Percentiles rank a stretch among this genome's conserved stretches.
Evolutionary conservation across 2,113 vertebrate genomes (phyloP).

Genomic region (Pituophis catenifer): DNA sequence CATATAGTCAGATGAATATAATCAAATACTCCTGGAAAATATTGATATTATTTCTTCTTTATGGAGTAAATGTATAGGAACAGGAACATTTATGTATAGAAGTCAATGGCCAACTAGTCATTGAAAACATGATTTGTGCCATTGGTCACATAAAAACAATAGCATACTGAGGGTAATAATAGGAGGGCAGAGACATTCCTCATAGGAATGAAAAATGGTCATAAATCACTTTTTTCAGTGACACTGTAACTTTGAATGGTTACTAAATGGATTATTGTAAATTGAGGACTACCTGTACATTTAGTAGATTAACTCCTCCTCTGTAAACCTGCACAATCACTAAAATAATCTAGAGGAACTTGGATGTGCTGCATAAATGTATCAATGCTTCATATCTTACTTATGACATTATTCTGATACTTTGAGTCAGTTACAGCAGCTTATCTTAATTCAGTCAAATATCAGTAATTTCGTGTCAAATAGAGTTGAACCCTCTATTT

Average conservation of each 20-base stretch:
- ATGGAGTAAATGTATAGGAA: not conserved
- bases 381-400: not conserved
- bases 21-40: not conserved
- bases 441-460: not conserved
- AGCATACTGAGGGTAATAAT: not conserved
- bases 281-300: not conserved
- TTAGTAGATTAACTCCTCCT: not conserved
- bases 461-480: not conserved
- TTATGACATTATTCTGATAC: not conserved
- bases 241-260: no score
- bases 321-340: not conserved
- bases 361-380: not conserved
- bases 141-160: not conserved
- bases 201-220: no score
- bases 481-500: not conserved
- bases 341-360: not conserved
- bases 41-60: not conserved
- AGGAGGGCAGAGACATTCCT: not conserved
- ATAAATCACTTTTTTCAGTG: no score
- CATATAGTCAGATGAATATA: rapidly evolving
- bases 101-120: not conserved
- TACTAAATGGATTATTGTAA: no score
- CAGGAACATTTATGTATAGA: not conserved
- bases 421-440: not conserved
- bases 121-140: not conserved